Base-by-base conservation (phyloP, 2,888 invertebrate species). In the Drosophila recens region DNA sequence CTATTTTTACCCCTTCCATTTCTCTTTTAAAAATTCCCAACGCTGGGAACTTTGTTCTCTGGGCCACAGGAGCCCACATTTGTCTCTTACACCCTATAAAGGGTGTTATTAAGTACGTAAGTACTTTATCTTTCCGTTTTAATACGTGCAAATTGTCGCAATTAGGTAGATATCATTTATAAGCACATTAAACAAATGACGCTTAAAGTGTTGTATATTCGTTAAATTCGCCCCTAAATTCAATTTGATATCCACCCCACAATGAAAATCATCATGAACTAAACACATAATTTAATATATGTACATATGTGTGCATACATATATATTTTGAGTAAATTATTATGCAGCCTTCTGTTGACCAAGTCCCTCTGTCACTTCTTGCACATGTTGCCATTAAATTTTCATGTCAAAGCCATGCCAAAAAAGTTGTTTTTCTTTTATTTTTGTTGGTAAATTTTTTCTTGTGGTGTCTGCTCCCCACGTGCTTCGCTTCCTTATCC, bases 371-470 rank as follows among this genome's bases (percentile, higher is more conserved):
- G 65, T 59, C 70, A 70, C 67, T 68, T 80, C 64, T 67, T 80
- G 81, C 81, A 83, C 72, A 86, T 83, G 87, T 79, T 80, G 58
- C 51, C 51, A 70, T 56, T 72, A 38, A 58, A 58, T 71, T 74
- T 53, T 68, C 23, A 20, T 68, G 67, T 66, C 80, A 72, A 70
- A 70, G 52, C 11, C 52, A 20, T 46, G 54, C 43, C 52, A 53
- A 46, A 63, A 65, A 33, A 27, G 8, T 46, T 51, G 53, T 63
- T 53, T 13, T 38, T 62, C 5, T 33, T 34, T 10, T 17, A n/a
- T 20, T n/a, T 6, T 6, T 27, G 23, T 23, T 23, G 4, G 1
- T 17, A 17, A 1, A 3, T 20, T 52, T 23, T 46, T 17, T 45
- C 27, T 43, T 46, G 20, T 38, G 36, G 40, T 43, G 30, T 40